These are phyloP conservation scores for Orthonychiurus folsomi DNA, from an alignment of 2,888 invertebrate genomes.

Conservation along the genomic window DNA sequence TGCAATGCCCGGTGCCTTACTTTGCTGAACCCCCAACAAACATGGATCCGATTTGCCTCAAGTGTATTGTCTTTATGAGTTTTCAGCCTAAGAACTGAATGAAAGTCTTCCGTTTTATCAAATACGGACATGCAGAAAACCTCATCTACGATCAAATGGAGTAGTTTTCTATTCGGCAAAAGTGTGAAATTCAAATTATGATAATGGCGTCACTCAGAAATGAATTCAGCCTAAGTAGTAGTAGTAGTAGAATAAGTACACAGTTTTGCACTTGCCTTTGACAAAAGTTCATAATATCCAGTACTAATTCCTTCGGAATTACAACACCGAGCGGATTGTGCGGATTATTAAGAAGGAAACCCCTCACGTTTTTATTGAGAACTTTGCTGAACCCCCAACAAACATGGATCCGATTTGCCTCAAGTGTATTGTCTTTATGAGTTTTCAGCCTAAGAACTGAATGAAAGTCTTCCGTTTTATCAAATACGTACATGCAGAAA, in stretches of 20 bases:
- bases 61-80: conserved; percentile 2
- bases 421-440: conserved; percentile 7
- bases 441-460: conserved; percentile 23
- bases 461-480: conserved; percentile 17
- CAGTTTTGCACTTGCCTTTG: too few relatives aligned
- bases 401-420: conserved; percentile 23
- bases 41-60: conserved; percentile 22
- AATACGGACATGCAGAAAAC: conserved; percentile 35
- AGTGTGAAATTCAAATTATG: neutral
- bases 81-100: conserved; percentile 23
- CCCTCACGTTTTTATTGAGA: conserved; percentile 24
- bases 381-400: conserved; percentile 36
- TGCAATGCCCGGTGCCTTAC: too few relatives aligned
- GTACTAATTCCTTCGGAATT: conserved; percentile 14
- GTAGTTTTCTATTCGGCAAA: conserved; percentile 16
- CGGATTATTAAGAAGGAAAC: conserved; percentile 30
- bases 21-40: conserved; percentile 35
- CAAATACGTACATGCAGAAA: conserved; percentile 34
- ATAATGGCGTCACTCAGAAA: too few relatives aligned
- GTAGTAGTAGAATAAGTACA: neutral
- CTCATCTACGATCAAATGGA: conserved; percentile 33
- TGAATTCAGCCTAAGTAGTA: too few relatives aligned
- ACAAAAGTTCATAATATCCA: conserved; percentile 29
- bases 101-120: conserved; percentile 18
- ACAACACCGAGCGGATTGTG: conserved; percentile 34